Evolutionary conservation across 2,113 vertebrate species (phyloP).

Genomic region (Dissostichus mawsoni): DNA sequence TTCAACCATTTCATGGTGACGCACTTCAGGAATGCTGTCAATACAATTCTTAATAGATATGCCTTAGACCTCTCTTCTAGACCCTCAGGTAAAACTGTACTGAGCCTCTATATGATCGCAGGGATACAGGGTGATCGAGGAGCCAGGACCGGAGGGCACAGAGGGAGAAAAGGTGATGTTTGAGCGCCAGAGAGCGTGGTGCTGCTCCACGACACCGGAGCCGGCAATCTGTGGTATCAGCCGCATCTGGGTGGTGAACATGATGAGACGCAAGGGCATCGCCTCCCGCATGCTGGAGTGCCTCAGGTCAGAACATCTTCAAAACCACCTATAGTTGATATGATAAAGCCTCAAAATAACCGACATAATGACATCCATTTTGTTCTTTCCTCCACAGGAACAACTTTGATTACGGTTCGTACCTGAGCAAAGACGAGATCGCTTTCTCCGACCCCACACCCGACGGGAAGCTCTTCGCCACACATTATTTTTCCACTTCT

Average conservation of each 20-base stretch:
- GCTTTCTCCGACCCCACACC: conserved; percentile 99
- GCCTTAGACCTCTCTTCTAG: too few relatives aligned
- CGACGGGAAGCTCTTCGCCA: conserved; percentile 97
- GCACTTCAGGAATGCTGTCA: too few relatives aligned
- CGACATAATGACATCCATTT: neutral
- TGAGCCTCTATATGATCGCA: conserved; percentile 57
- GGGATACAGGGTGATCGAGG: conserved; percentile 98
- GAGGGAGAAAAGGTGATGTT: conserved; percentile 95
- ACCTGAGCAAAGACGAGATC: conserved; percentile 98
- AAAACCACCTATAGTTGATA: neutral
- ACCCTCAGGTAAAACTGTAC: neutral
- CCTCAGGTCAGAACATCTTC: conserved; percentile 86
- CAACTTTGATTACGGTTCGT: conserved; percentile 97
- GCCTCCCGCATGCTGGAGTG: conserved; percentile 98
- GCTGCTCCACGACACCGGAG: conserved; percentile 94
- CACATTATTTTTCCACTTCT: conserved; percentile 94
- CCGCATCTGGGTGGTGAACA: conserved; percentile 98
- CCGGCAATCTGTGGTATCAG: conserved; percentile 98
- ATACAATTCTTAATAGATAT: too few relatives aligned
- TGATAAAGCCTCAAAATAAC: too few relatives aligned
- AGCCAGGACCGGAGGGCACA: conserved; percentile 88
- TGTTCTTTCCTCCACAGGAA: conserved; percentile 84
- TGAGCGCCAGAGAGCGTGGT: conserved; percentile 97
- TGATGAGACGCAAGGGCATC: conserved; percentile 95
- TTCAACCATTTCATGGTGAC: too few relatives aligned